Base-by-base conservation (phyloP, 2,888 invertebrate genomes). In the Beris chalybata region DNA sequence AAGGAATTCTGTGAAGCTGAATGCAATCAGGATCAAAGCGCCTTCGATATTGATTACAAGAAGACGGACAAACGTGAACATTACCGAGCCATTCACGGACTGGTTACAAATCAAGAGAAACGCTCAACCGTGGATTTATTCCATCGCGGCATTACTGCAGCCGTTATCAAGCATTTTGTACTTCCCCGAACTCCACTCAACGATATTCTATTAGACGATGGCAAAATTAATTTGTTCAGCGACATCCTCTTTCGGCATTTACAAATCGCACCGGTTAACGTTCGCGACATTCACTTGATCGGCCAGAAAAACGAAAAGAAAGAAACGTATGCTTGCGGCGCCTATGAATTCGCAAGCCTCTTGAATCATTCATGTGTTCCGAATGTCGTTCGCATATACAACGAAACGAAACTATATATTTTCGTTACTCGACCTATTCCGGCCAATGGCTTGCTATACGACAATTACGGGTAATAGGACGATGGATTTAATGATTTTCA, bases 361-460 rank as follows among this genome's bases (percentile, higher is more conserved):
- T 78, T 95, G 32, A 93, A 96, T 81, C 96, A 96, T 78, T 91
- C 93, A 0, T 96, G 96, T 80, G 84, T 88, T 69, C 92, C 94
- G 1, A 93, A 92, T 81, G 89, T 93, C 0, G 85, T 88, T 0
- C 84, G 92, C 68, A 81, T 83, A 69, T 87, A 85, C 63, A 79
- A 83, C 56, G 84, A 84, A 4, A 78, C 81, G 64, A 85, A 82
- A 72, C 81, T 83, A 6, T 83, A 86, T 50, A 77, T 84, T 11
- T 83, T 87, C 47, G 87, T 89, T 5, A 76, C 91, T 56, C 83
- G 87, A 72, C 86, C 87, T 5, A 91, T 94, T 68, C 82, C 83
- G 71, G 86, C 86, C 73, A 90, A 90, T 64, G 86, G 87, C 74
- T 88, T 90, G 78, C 80, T 93, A 30, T 87, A 87, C 75, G 93